Conservation (phyloP, 2,113 vertebrate species). For the Otolemur garnettii region DNA sequence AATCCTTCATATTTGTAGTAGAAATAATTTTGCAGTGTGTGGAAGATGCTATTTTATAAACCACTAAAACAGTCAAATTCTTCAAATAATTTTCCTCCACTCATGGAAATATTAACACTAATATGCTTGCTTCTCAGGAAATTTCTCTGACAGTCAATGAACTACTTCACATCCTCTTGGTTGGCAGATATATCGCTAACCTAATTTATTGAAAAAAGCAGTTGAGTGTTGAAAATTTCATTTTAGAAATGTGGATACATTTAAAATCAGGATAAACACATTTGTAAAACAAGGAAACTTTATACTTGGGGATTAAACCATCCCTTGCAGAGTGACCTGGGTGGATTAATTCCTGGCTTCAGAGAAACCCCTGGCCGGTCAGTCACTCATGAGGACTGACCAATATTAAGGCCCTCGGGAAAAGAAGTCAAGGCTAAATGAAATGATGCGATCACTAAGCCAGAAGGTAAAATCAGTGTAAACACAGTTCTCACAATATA, state of each 20-base stretch:
- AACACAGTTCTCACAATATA: not conserved
- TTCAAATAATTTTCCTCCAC: not conserved
- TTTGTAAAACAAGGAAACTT: not conserved
- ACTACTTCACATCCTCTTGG: not conserved
- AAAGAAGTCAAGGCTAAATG: not conserved
- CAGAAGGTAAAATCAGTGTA: not conserved
- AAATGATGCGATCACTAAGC: not conserved
- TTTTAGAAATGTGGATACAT: not conserved
- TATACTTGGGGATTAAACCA: not conserved
- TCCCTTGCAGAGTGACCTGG: not conserved
- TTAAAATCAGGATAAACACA: not conserved
- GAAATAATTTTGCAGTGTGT: slow-evolving; percentile 22
- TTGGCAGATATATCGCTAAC: not conserved
- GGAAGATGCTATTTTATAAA: slow-evolving; percentile 52
- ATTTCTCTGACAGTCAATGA: not conserved
- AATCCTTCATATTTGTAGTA: slow-evolving; percentile 31
- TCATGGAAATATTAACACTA: not conserved
- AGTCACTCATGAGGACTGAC: not conserved
- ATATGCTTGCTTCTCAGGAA: not conserved
- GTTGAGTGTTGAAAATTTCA: not conserved
- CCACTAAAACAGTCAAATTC: not conserved
- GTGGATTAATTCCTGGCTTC: no score
- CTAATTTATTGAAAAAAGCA: not conserved
- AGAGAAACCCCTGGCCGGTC: not conserved
- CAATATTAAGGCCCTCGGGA: not conserved